Percentiles rank a stretch among this genome's conserved stretches.
These are phyloP conservation scores for Umimayanthus kanabou DNA, from an alignment of 92 coral and sea anemone species.

Conservation along the genomic window DNA sequence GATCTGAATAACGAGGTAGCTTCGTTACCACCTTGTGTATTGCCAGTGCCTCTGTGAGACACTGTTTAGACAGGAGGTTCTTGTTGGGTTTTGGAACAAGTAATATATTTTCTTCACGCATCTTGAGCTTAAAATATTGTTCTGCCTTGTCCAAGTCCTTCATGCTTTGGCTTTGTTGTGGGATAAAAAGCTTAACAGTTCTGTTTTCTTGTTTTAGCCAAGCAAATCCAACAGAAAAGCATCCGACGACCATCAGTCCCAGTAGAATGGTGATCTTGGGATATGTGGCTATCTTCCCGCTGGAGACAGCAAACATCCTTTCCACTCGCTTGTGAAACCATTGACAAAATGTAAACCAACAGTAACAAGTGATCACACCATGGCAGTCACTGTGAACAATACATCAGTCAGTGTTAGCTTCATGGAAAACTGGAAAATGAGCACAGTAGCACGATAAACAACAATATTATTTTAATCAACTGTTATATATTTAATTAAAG, in stretches of 20 bases:
- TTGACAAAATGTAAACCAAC: slow-evolving; percentile 72
- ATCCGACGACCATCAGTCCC: slow-evolving; percentile 55
- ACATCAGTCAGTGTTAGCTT: neutral
- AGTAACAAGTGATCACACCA: slow-evolving; percentile 35
- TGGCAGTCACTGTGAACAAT: neutral
- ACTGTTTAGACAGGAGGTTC: slow-evolving; percentile 45
- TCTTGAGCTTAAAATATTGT: slow-evolving; percentile 60
- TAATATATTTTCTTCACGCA: slow-evolving; percentile 58
- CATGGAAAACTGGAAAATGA: too few relatives aligned
- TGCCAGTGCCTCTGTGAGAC: slow-evolving; percentile 53
- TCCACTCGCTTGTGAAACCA: slow-evolving; percentile 62
- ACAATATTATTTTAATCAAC: too few relatives aligned
- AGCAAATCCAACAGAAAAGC: slow-evolving; percentile 76
- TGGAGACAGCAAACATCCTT: slow-evolving; percentile 52
- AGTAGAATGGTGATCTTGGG: slow-evolving; percentile 61
- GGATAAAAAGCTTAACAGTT: slow-evolving; percentile 81
- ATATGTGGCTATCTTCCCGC: slow-evolving; percentile 57
- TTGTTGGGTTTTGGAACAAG: slow-evolving; percentile 52
- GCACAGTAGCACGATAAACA: too few relatives aligned
- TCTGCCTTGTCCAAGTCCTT: slow-evolving; percentile 70
- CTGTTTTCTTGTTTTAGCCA: slow-evolving; percentile 82
- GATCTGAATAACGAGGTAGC: slow-evolving; percentile 50
- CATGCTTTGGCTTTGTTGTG: slow-evolving; percentile 80
- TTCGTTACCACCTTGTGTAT: slow-evolving; percentile 51
- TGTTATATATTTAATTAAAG: too few relatives aligned